Base-by-base conservation (phyloP, 1,140 invertebrate genomes). In the Holcopasites calliopsidis region DNA sequence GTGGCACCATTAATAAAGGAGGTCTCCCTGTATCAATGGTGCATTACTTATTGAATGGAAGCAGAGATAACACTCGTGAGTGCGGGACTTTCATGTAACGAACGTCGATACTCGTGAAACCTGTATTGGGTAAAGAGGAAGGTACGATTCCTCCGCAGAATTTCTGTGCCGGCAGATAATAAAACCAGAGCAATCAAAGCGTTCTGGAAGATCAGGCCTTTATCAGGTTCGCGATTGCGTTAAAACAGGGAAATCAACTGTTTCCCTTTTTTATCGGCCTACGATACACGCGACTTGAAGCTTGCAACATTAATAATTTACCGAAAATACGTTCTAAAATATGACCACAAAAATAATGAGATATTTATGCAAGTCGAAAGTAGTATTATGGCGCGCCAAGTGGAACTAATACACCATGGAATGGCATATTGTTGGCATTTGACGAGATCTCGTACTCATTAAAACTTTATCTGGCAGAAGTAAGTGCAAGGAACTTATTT, bases 21-120 rank as follows among this genome's bases (percentile, higher is more conserved):
- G 62, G 11, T 11, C 16, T 64, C 0, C 1, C 18, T 13, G 8
- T 16, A 47, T 57, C 38, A 35, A 38, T 40, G 23, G 47, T 4
- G 3, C 4, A 38, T 11, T 61, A 26, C 2, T 33, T 5, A 13
- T 13, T 28, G 44, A 33, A 40, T 44, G 47, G 31, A 72, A 47
- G n/a, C n/a, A n/a, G n/a, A n/a, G n/a, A n/a, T n/a, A n/a, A n/a
- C n/a, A n/a, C n/a, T n/a, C n/a, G n/a, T n/a, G n/a, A n/a, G n/a
- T n/a, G n/a, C n/a, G n/a, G n/a, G n/a, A 60, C 13, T n/a, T 57
- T 69, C 23, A 16, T 33, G 23, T 54, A 72, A n/a, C 35, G 23
- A 40, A 31, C 3, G 52, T 79, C 44, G 74, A 35, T 65, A 79
- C 49, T 21, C 11, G 44, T 58, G 66, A 52, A 42, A 77, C n/a